phyloP scores from a whole-genome alignment of 2,113 vertebrate genomes.

The Vanacampus margaritifer region DNA sequence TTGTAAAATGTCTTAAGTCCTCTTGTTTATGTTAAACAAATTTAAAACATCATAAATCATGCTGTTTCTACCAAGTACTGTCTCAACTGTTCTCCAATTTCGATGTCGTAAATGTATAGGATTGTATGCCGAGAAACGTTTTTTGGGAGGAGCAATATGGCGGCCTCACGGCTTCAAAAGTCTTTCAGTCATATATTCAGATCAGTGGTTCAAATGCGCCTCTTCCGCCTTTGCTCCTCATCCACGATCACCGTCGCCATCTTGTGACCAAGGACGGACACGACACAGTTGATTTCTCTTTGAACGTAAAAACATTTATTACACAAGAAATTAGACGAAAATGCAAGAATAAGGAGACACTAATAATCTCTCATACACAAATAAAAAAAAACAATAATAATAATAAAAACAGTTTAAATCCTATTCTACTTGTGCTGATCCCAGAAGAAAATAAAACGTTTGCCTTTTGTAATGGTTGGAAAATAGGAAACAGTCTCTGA shows the following conservation, averaged over 20 bases:
- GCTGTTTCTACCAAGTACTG: too few relatives aligned
- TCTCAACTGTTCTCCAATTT: too few relatives aligned
- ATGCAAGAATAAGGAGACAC: too few relatives aligned
- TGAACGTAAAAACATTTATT: background rate
- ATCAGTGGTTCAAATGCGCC: too few relatives aligned
- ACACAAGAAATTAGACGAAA: background rate
- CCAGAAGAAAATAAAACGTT: background rate
- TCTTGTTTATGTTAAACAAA: too few relatives aligned
- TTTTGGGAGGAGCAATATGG: too few relatives aligned
- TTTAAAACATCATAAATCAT: too few relatives aligned
- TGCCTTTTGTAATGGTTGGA: background rate
- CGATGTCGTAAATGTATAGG: too few relatives aligned
- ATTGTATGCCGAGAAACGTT: too few relatives aligned
- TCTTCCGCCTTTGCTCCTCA: conserved; percentile 22
- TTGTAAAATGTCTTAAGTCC: too few relatives aligned
- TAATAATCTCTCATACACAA: background rate
- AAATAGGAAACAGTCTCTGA: background rate
- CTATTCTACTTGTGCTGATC: background rate
- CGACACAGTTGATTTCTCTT: background rate
- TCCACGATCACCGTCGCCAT: background rate
- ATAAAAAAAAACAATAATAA: background rate
- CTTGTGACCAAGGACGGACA: conserved; percentile 7
- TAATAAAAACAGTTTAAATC: background rate
- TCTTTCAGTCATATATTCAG: too few relatives aligned
- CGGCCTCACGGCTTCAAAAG: too few relatives aligned